These are phyloP conservation scores for Microtus pennsylvanicus DNA, from an alignment of 2,113 vertebrate species.

Conservation along the genomic window DNA sequence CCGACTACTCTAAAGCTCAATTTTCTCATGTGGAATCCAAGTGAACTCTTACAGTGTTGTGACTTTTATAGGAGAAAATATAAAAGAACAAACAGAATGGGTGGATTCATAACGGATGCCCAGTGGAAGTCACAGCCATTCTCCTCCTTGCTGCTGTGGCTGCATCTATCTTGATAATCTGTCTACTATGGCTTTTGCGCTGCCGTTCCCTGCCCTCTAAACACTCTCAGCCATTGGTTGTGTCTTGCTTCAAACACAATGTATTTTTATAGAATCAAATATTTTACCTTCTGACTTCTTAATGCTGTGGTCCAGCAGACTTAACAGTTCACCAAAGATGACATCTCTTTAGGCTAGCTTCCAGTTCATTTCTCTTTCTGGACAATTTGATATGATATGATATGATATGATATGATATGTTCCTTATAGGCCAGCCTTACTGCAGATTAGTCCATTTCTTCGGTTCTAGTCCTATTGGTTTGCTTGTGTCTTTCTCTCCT, in stretches of 20 bases:
- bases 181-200: not conserved
- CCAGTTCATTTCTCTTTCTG: not conserved
- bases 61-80: conserved; percentile 7
- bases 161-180: not conserved
- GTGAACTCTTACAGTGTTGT: not conserved
- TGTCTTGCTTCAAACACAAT: not conserved
- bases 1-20: not conserved
- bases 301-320: not conserved
- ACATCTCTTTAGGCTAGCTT: not conserved
- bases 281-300: not conserved
- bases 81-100: not conserved
- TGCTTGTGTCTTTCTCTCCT: not conserved
- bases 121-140: not conserved
- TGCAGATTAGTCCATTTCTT: not conserved
- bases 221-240: not conserved
- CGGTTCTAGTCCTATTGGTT: not conserved
- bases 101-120: not conserved
- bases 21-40: not conserved
- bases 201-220: not conserved
- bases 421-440: not conserved
- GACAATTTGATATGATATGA: too few relatives aligned
- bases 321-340: not conserved
- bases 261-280: conserved; percentile 26
- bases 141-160: not conserved
- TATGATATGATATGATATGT: too few relatives aligned